A percentile compares a stretch with the other conserved stretches of the same genome.
phyloP scores from a whole-genome alignment of 2,888 invertebrate species.

The Buathra laborator region DNA sequence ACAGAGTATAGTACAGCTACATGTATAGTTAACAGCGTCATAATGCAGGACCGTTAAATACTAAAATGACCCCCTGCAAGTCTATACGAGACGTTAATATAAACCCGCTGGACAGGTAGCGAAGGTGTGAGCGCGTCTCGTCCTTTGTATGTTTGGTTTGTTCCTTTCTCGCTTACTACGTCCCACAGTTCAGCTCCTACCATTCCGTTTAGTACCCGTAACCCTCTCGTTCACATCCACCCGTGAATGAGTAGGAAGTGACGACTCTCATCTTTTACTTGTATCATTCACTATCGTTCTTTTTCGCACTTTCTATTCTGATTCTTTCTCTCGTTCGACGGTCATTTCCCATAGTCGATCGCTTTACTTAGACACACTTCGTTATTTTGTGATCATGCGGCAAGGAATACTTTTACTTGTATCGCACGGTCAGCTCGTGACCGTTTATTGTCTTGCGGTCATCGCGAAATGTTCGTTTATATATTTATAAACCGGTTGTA shows the following conservation, averaged over 20 bases:
- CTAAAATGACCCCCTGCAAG: conserved; percentile 79
- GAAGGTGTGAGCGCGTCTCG: conserved; percentile 64
- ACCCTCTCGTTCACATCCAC: conserved; percentile 50
- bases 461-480: conserved; percentile 74
- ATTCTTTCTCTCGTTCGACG: conserved; percentile 30
- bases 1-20: background rate
- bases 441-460: conserved; percentile 78
- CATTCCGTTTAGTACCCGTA: conserved; percentile 50
- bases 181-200: conserved; percentile 49
- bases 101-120: conserved; percentile 70
- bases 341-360: conserved; percentile 36
- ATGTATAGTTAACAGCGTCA: conserved; percentile 70
- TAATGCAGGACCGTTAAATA: conserved; percentile 81
- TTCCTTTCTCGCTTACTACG: conserved; percentile 43
- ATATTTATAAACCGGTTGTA: conserved; percentile 73
- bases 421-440: conserved; percentile 75
- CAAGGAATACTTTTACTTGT: conserved; percentile 81
- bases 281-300: conserved; percentile 22
- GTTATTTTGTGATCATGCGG: conserved; percentile 82
- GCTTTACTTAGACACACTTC: conserved; percentile 71
- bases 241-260: background rate
- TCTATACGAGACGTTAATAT: conserved; percentile 81
- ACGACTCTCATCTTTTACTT: background rate
- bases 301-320: conserved; percentile 75
- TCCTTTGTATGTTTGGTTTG: conserved; percentile 43